A percentile compares a stretch with the other conserved stretches of the same genome.
phyloP scores from a whole-genome alignment of 2,888 invertebrate species.

The Drosophila falleni region DNA sequence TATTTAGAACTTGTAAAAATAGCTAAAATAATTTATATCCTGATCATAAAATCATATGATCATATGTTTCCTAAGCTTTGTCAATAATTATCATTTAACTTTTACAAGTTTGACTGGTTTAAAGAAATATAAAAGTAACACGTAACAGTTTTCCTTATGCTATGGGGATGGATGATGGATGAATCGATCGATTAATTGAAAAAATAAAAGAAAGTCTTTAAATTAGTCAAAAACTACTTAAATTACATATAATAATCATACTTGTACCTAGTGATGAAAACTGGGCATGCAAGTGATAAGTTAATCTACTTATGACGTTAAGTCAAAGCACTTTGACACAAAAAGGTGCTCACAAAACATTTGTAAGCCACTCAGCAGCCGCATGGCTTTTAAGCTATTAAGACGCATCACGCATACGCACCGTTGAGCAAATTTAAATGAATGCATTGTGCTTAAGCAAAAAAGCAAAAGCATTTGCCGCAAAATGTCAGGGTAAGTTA shows the following conservation, averaged over 20 bases:
- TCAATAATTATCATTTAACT: too few species aligned
- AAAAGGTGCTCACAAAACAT: slow-evolving; percentile 30
- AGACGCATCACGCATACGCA: slow-evolving; percentile 60
- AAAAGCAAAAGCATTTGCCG: slow-evolving; percentile 34
- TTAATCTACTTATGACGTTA: slow-evolving; percentile 25
- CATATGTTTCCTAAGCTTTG: too few species aligned
- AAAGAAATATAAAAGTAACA: too few species aligned
- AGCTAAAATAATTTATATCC: too few species aligned
- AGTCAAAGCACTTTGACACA: slow-evolving; percentile 3
- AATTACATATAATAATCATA: neutral
- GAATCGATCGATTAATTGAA: too few species aligned
- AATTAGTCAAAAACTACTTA: too few species aligned
- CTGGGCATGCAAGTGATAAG: neutral
- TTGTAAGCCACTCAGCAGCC: slow-evolving; percentile 39
- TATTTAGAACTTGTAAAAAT: too few species aligned
- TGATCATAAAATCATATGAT: too few species aligned
- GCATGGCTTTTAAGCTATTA: slow-evolving; percentile 44
- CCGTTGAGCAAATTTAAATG: slow-evolving; percentile 57
- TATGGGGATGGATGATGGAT: too few species aligned
- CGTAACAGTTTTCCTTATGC: too few species aligned
- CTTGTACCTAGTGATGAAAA: neutral
- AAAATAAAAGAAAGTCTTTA: too few species aligned
- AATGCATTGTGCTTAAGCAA: slow-evolving; percentile 26
- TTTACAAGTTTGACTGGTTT: too few species aligned
- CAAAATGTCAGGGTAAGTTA: slow-evolving; percentile 33